These are phyloP conservation scores for Leptopilina clavipes DNA, from an alignment of 1,140 invertebrate species.

Conservation along the genomic window DNA sequence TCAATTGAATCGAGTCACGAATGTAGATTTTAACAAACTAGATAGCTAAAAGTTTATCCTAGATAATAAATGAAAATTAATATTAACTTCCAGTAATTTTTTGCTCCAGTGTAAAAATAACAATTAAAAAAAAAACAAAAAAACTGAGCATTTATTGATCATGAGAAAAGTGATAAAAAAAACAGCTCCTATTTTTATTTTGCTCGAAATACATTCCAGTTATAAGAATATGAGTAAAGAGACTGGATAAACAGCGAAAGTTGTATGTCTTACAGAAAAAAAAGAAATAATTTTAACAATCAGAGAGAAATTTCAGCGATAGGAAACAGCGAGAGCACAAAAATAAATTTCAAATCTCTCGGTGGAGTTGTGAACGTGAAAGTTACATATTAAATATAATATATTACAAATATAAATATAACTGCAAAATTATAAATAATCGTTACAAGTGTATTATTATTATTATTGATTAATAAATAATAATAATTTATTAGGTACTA, in stretches of 20 bases:
- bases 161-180: constrained; percentile 25
- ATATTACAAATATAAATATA: background rate
- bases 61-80: background rate
- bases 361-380: constrained; percentile 1
- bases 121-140: too few relatives aligned
- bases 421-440: too few relatives aligned
- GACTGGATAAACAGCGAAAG: background rate
- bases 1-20: too few relatives aligned
- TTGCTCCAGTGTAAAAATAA: constrained; percentile 33
- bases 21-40: too few relatives aligned
- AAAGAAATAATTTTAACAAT: constrained; percentile 5
- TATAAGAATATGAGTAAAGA: background rate
- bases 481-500: too few relatives aligned
- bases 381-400: background rate
- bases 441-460: too few relatives aligned
- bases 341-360: background rate
- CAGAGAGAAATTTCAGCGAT: background rate
- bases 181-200: constrained; percentile 6
- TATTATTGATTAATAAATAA: too few relatives aligned
- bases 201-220: background rate
- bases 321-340: background rate
- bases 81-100: constrained; percentile 1
- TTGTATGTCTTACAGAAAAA: background rate
- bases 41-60: too few relatives aligned
- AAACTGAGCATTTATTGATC: constrained; percentile 28